These are phyloP conservation scores for Theropithecus gelada DNA, from an alignment of 2,113 vertebrate genomes.

Conservation along the genomic window DNA sequence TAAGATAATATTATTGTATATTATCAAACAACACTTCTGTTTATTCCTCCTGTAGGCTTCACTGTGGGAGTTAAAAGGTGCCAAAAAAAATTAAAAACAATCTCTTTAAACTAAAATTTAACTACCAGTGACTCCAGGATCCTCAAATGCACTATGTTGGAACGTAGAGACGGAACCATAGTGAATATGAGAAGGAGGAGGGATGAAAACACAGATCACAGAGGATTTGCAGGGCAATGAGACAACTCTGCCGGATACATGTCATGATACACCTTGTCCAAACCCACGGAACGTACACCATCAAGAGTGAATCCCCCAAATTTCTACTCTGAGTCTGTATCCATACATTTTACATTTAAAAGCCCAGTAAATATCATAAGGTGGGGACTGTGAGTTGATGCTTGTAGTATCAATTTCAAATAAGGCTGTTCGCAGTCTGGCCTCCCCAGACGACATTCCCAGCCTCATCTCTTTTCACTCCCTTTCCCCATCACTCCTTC, in stretches of 20 bases:
- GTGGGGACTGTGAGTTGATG: background rate
- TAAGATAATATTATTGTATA: background rate
- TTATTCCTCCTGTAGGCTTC: background rate
- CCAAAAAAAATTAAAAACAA: background rate
- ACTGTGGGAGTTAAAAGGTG: background rate
- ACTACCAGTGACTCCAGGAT: background rate
- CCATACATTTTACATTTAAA: background rate
- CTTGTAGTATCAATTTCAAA: background rate
- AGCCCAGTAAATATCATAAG: no score
- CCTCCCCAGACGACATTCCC: background rate
- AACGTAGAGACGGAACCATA: background rate
- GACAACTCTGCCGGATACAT: no score
- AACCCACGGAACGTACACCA: background rate
- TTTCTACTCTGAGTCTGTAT: background rate
- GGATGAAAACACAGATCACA: background rate
- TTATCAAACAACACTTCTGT: background rate
- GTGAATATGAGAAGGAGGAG: background rate
- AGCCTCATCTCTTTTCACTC: background rate
- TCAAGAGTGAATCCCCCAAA: background rate
- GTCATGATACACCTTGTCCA: background rate
- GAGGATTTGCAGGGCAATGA: background rate
- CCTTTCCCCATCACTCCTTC: background rate
- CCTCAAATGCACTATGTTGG: background rate
- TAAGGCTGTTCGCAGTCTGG: background rate
- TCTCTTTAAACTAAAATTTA: background rate